These are phyloP conservation scores for Siderastrea siderea DNA, from an alignment of 92 coral and sea anemone genomes.

Conservation along the genomic window DNA sequence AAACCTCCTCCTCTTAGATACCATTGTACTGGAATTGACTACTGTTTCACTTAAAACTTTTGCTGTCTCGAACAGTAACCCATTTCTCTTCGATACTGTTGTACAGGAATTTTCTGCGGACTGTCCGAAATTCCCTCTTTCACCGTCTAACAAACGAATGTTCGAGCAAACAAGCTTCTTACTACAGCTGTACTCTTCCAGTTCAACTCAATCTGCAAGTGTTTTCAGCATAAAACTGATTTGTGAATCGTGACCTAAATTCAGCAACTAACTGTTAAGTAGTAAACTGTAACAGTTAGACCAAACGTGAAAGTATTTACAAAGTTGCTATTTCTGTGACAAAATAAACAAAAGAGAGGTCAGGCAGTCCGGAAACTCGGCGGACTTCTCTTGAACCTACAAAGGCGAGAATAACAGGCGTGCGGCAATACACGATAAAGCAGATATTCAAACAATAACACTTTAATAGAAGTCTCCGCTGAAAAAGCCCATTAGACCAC, in stretches of 20 bases:
- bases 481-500: neutral
- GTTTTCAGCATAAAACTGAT: too few relatives aligned
- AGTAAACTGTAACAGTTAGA: neutral
- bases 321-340: constrained; percentile 2
- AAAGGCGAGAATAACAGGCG: neutral
- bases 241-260: neutral
- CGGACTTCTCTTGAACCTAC: neutral
- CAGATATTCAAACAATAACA: constrained; percentile 44
- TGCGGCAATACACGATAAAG: constrained; percentile 34
- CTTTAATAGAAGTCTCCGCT: constrained; percentile 6
- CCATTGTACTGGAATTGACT: too few relatives aligned
- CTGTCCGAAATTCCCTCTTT: too few relatives aligned
- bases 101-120: too few relatives aligned
- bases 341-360: constrained; percentile 1
- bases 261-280: neutral
- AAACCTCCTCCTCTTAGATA: too few relatives aligned
- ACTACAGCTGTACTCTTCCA: too few relatives aligned
- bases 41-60: too few relatives aligned
- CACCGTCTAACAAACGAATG: too few relatives aligned
- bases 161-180: too few relatives aligned
- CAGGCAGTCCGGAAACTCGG: constrained; percentile 26
- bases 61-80: too few relatives aligned
- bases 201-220: too few relatives aligned
- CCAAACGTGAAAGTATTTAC: constrained; percentile 24
- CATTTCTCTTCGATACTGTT: too few relatives aligned